These are phyloP conservation scores for Redunca redunca DNA, from an alignment of 2,113 vertebrate genomes.

Conservation along the genomic window DNA sequence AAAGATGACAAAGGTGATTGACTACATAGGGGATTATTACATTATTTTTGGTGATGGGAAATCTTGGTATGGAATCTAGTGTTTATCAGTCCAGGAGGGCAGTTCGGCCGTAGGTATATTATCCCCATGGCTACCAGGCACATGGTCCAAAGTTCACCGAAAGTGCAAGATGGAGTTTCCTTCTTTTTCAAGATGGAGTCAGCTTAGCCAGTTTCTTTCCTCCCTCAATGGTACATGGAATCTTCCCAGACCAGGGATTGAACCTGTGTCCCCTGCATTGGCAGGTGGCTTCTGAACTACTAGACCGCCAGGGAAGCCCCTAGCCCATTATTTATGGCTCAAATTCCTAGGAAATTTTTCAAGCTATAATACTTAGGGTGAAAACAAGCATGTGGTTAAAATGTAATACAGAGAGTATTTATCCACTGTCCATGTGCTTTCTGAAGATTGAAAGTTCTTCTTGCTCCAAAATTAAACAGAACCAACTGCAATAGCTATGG, in stretches of 20 bases:
- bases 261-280: not conserved
- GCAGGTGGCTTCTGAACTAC: not conserved
- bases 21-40: not conserved
- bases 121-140: not conserved
- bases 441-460: not conserved
- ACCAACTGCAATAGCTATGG: not conserved
- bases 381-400: not conserved
- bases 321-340: not conserved
- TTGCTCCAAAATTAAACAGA: not conserved
- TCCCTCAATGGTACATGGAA: not conserved
- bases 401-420: not conserved
- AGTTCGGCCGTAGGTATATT: rapidly evolving
- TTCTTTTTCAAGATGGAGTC: not conserved
- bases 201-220: not conserved
- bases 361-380: not conserved
- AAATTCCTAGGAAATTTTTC: not conserved
- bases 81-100: not conserved
- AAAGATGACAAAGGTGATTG: not conserved
- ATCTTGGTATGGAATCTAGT: not conserved
- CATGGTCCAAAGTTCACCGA: not conserved
- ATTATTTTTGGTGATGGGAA: not conserved
- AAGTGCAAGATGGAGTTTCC: not conserved
- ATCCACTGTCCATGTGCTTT: not conserved
- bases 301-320: not conserved
- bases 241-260: not conserved